These are phyloP conservation scores for Capra hircus DNA, from an alignment of 2,113 vertebrate genomes.

Conservation along the genomic window DNA sequence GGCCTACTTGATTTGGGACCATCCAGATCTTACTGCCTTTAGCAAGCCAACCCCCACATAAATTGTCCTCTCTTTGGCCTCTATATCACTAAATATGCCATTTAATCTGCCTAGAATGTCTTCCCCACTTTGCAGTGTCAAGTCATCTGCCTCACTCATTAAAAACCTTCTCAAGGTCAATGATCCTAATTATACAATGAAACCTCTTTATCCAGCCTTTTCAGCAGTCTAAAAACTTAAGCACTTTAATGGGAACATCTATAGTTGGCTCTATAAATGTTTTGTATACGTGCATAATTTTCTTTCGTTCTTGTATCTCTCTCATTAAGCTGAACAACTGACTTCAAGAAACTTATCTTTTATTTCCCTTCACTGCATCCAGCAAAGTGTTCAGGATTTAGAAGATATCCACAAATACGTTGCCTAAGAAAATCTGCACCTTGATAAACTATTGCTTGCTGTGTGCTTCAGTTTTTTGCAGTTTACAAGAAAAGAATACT, in stretches of 20 bases:
- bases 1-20: background rate
- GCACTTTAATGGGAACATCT: conserved; percentile 25
- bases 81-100: background rate
- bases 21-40: background rate
- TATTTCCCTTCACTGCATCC: background rate
- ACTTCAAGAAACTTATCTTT: conserved; percentile 13
- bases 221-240: conserved; percentile 10
- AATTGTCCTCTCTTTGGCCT: background rate
- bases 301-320: background rate
- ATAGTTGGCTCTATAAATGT: conserved; percentile 39
- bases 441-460: background rate
- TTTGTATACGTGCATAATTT: conserved; percentile 17
- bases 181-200: conserved; percentile 33
- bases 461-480: background rate
- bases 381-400: background rate
- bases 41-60: background rate
- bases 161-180: conserved; percentile 29
- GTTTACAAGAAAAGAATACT: conserved; percentile 18
- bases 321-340: conserved; percentile 46
- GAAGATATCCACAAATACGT: background rate
- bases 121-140: background rate
- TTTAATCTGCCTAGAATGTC: conserved; percentile 9
- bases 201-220: conserved; percentile 15
- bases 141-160: conserved; percentile 27
- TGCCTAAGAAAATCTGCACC: conserved; percentile 46